Percentiles rank a stretch among this genome's conserved stretches.
phyloP scores from a whole-genome alignment of 1,140 invertebrate genomes.

The Pogonognathellus flavescens region DNA sequence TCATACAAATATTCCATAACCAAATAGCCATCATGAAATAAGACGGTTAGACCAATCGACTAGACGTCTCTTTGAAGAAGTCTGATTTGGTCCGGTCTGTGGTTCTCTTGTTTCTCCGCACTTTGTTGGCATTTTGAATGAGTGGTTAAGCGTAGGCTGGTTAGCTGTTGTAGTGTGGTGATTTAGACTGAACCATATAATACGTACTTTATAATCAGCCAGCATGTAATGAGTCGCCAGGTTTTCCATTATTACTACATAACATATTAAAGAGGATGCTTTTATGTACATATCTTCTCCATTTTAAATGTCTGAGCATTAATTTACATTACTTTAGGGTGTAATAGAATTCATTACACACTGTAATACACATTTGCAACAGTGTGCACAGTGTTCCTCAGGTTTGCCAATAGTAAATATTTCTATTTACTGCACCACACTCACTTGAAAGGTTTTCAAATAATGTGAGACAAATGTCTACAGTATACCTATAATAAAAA shows the following conservation, averaged over 20 bases:
- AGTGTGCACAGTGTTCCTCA: background rate
- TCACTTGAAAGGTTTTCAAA: too few species aligned
- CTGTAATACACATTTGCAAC: background rate
- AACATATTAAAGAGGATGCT: conserved; percentile 26
- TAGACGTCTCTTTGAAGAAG: too few species aligned
- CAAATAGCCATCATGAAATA: too few species aligned
- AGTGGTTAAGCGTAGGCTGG: conserved; percentile 21
- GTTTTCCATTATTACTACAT: conserved; percentile 30
- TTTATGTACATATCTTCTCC: background rate
- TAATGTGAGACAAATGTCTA: too few species aligned
- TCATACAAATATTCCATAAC: too few species aligned
- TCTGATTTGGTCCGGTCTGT: too few species aligned
- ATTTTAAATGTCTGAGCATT: background rate
- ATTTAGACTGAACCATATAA: conserved; percentile 26
- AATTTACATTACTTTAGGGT: background rate
- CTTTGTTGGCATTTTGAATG: background rate
- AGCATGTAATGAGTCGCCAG: conserved; percentile 37
- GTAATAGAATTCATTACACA: background rate
- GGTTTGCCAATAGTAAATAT: too few species aligned
- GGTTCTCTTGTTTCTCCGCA: too few species aligned
- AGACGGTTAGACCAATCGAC: too few species aligned
- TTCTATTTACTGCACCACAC: too few species aligned
- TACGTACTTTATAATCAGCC: conserved; percentile 44
- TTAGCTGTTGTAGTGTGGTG: conserved; percentile 8
- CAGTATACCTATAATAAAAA: background rate